Evolutionary conservation across 2,113 vertebrate species (phyloP).

Genomic region (Halichoeres trimaculatus): DNA sequence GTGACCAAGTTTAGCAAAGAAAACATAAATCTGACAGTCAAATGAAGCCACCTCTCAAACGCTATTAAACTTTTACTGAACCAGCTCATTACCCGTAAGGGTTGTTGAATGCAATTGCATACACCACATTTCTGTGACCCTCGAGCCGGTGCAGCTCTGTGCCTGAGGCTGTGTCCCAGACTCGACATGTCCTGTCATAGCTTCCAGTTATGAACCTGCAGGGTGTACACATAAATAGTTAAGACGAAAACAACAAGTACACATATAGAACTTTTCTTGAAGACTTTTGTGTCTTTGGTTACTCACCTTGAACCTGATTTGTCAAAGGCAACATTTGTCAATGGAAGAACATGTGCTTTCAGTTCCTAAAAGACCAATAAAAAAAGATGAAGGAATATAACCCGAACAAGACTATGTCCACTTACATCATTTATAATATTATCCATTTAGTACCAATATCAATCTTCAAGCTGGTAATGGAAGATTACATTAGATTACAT

Average conservation of each 20-base stretch:
- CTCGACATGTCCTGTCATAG: slow-evolving; percentile 95
- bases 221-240: slow-evolving; percentile 9
- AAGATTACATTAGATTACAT: slow-evolving; percentile 19
- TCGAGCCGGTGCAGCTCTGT: slow-evolving; percentile 87
- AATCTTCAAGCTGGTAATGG: slow-evolving; percentile 21
- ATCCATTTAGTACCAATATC: neutral
- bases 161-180: slow-evolving; percentile 93
- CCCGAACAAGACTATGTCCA: slow-evolving; percentile 32
- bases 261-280: neutral
- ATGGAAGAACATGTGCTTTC: slow-evolving; percentile 90
- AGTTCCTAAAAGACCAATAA: slow-evolving; percentile 83
- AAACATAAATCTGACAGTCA: neutral
- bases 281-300: slow-evolving; percentile 15
- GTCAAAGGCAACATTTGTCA: slow-evolving; percentile 97
- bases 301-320: slow-evolving; percentile 95
- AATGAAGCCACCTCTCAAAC: neutral
- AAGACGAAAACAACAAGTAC: neutral
- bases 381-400: slow-evolving; percentile 19
- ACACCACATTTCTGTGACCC: slow-evolving; percentile 94
- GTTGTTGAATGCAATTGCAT: slow-evolving; percentile 95
- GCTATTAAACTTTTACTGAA: neutral
- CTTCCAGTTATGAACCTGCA: slow-evolving; percentile 96
- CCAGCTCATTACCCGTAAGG: slow-evolving; percentile 90
- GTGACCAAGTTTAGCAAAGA: slow-evolving; percentile 18
- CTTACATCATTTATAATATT: slow-evolving; percentile 31